Evolutionary conservation across 2,888 invertebrate species (phyloP).

Genomic region (Phaonia tiefii): DNA sequence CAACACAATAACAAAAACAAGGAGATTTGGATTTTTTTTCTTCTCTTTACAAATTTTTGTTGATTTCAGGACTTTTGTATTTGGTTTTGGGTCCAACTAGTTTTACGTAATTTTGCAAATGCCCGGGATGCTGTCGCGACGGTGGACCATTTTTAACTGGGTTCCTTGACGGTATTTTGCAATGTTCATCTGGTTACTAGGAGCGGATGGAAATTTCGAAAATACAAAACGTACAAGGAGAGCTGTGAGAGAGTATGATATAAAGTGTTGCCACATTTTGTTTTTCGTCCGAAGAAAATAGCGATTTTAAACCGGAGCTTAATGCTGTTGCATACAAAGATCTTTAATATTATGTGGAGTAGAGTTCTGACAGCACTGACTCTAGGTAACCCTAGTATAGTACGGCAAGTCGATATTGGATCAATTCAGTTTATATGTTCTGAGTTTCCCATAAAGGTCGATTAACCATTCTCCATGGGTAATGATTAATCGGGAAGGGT

Average conservation of each 20-base stretch:
- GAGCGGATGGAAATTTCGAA: constrained; percentile 44
- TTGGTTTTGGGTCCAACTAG: constrained; percentile 55
- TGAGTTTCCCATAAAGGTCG: too few species aligned
- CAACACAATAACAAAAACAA: constrained; percentile 49
- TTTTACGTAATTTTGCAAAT: constrained; percentile 69
- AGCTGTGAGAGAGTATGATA: constrained; percentile 1
- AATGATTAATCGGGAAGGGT: too few species aligned
- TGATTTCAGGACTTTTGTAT: constrained; percentile 20
- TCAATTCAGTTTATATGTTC: too few species aligned
- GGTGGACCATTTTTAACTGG: constrained; percentile 80
- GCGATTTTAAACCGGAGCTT: constrained; percentile 1
- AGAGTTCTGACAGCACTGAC: too few species aligned
- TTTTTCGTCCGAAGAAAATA: background rate
- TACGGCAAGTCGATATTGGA: too few species aligned
- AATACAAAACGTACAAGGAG: background rate
- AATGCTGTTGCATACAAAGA: too few species aligned
- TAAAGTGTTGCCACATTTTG: constrained; percentile 39
- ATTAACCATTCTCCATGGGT: too few species aligned
- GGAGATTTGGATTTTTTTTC: constrained; percentile 35
- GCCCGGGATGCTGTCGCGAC: constrained; percentile 78
- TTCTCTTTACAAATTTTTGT: background rate
- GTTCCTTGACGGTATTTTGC: constrained; percentile 69
- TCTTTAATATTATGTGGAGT: too few species aligned
- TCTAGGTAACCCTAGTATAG: too few species aligned
- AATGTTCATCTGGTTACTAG: constrained; percentile 65